Evolutionary conservation across 2,113 vertebrate genomes (phyloP), one percentile per base, ranked within the genome.

Genomic region (Burhinus bistriatus): DNA sequence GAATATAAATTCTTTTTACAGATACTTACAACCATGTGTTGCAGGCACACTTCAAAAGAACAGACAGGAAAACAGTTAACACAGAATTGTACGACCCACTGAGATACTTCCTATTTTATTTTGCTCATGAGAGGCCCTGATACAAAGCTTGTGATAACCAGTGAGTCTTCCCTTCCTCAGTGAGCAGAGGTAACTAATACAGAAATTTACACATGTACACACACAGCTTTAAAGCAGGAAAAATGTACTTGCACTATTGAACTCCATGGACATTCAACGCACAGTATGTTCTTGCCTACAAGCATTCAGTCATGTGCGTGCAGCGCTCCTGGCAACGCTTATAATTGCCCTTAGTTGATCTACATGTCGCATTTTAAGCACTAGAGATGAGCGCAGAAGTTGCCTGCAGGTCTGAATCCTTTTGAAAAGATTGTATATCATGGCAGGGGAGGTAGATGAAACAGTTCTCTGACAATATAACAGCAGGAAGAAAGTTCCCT

Each of bases 401-500:
- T 40, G 90, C 90, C 92, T 26, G 78, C 42, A 76, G 95, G 93
- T 40, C 27, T 44, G 61, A 87, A 79, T 93, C 84, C 78, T 91
- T 85, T 44, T 81, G 77, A 71, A 95, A 94, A 90, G 69, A 59
- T 27, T 89, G 64, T 82, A 17, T 22, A 61, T 90, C 85, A 75
- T 84, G 65, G 87, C 68, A 84, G 83, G 38, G 69, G 83, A 87
- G 64, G 77, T 32, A 25, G 80, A 76, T 75, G 83, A 92, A 95
- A 64, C 69, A 87, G 44, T 38, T 76, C 86, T 42, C 52, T 38
- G 20, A 68, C 86, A 82, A 55, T n/a, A 6, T 32, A 92, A 30
- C 69, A 82, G 88, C 80, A 71, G 83, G 86, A 40, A 47, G 51
- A 81, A 86, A 71, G 90, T 45, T 92, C 83, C 96, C 96, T 94